Percentiles rank a stretch among this genome's conserved stretches.
These are phyloP conservation scores for Dexiosoma caninum DNA, from an alignment of 2,888 invertebrate species.

Conservation along the genomic window DNA sequence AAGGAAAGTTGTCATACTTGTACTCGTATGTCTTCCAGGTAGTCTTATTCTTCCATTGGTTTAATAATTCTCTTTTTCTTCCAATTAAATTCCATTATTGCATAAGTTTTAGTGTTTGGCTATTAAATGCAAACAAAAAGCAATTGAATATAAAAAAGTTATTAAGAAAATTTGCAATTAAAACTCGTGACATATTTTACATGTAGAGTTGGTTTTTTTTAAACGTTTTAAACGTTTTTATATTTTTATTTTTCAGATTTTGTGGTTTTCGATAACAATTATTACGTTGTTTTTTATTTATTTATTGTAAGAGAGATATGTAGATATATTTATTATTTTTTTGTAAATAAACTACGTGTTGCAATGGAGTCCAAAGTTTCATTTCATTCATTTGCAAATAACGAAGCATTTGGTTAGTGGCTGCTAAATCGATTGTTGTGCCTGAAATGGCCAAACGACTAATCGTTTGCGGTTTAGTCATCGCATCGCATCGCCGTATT, in stretches of 20 bases:
- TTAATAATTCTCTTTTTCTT: not conserved
- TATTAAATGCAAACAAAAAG: not conserved
- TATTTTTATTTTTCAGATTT: not conserved
- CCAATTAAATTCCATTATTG: not conserved
- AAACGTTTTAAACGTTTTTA: conserved; percentile 1
- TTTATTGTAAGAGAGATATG: not conserved
- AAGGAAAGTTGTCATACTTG: too few species aligned
- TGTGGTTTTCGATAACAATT: conserved; percentile 27
- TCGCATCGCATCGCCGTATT: not conserved
- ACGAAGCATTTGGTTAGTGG: conserved; percentile 16
- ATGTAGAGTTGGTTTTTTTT: not conserved
- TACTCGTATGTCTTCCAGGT: conserved; percentile 9
- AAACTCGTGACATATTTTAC: conserved; percentile 2
- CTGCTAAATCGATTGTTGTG: not conserved
- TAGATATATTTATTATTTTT: not conserved
- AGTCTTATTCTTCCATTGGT: not conserved
- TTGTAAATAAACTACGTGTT: conserved; percentile 1
- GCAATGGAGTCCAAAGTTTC: conserved; percentile 28
- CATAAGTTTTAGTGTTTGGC: not conserved
- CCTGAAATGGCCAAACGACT: not conserved
- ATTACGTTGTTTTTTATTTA: conserved; percentile 4
- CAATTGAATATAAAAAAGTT: not conserved
- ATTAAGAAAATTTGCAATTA: conserved; percentile 15
- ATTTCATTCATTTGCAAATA: not conserved
- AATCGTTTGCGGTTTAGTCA: conserved; percentile 19